A percentile compares a stretch with the other conserved stretches of the same genome.
Conservation (phyloP, 2,888 invertebrate species). For the Caenorhabditis afra region DNA sequence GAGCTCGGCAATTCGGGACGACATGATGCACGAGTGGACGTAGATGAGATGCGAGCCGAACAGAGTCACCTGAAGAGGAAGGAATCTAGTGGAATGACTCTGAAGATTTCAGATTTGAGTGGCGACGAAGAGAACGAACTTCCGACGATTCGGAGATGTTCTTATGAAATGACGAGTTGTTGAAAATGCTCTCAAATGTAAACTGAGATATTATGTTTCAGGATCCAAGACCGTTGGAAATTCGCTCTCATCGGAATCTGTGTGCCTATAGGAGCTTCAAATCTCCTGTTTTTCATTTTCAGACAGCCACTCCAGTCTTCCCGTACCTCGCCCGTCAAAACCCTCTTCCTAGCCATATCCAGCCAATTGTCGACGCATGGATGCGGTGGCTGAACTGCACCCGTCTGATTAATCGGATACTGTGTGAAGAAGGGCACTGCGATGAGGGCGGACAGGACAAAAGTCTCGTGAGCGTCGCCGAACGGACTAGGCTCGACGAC, state of each 20-base stretch:
- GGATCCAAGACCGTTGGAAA: too few species aligned
- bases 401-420: slow-evolving; percentile 43
- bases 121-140: too few species aligned
- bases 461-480: slow-evolving; percentile 58
- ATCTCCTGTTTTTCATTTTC: too few species aligned
- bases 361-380: slow-evolving; percentile 45
- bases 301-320: too few species aligned
- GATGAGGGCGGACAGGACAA: slow-evolving; percentile 51
- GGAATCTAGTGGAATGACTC: not conserved
- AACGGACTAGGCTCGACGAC: slow-evolving; percentile 42
- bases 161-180: too few species aligned
- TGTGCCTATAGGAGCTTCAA: too few species aligned
- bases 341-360: slow-evolving; percentile 25
- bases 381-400: slow-evolving; percentile 47
- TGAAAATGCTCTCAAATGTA: not conserved
- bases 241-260: too few species aligned
- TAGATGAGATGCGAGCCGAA: slow-evolving; percentile 43
- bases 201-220: too few species aligned
- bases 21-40: slow-evolving; percentile 56
- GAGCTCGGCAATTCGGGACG: slow-evolving; percentile 33
- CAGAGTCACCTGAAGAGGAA: slow-evolving; percentile 2
- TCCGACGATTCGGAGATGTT: too few species aligned
- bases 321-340: slow-evolving; percentile 21
- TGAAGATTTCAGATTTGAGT: too few species aligned
- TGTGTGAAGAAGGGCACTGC: slow-evolving; percentile 60